These are phyloP conservation scores for Babyrousa celebensis DNA, from an alignment of 2,797 vertebrate genomes.

Conservation along the genomic window DNA sequence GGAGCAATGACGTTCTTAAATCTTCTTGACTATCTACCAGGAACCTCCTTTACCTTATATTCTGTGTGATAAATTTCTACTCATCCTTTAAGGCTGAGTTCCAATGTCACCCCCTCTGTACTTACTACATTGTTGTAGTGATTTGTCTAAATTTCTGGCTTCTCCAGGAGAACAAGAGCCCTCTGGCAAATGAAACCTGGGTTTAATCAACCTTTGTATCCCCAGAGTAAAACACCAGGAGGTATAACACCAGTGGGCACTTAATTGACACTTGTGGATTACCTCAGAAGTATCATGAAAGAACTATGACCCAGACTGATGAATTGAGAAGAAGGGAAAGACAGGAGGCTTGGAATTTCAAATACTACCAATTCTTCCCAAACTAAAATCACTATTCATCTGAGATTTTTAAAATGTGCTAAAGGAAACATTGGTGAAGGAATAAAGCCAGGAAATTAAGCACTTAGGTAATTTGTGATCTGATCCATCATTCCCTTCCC, in stretches of 20 bases:
- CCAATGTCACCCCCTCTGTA: not conserved
- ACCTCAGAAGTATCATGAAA: not conserved
- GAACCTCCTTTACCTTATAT: not conserved
- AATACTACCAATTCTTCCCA: not conserved
- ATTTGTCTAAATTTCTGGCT: conserved; percentile 46
- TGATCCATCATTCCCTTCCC: conserved; percentile 46
- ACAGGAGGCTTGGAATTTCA: conserved; percentile 16
- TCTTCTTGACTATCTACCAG: not conserved
- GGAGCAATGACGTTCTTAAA: not conserved
- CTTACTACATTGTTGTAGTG: not conserved
- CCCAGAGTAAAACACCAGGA: not conserved
- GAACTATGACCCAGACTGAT: not conserved
- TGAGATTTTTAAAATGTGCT: conserved; percentile 61
- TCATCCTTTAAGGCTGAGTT: not conserved
- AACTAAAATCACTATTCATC: not conserved
- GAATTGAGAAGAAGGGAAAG: not conserved
- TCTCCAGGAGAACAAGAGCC: not conserved
- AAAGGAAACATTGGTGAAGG: conserved; percentile 65
- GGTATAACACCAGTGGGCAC: not conserved
- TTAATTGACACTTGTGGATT: not conserved
- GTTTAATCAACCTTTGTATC: conserved; percentile 29
- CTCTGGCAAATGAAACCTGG: not conserved
- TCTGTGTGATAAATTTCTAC: not conserved
- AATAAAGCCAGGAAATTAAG: conserved; percentile 76
- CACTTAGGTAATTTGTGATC: conserved; percentile 69